Percentiles rank a stretch among this genome's conserved stretches.
phyloP scores from a whole-genome alignment of 1,140 invertebrate genomes.

The Reticulitermes speratus region DNA sequence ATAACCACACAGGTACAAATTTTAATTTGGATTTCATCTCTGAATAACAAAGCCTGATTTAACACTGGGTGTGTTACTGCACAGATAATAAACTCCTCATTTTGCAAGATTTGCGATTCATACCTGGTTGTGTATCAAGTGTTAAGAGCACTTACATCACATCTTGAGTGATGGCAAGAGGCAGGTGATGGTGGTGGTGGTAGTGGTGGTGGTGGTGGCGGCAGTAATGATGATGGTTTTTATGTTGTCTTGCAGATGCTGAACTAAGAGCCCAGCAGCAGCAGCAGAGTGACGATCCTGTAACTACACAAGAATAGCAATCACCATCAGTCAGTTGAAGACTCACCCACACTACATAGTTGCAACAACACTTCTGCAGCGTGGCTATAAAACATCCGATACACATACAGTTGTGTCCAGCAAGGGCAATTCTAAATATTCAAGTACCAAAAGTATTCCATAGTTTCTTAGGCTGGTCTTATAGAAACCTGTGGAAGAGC shows the following conservation, averaged over 20 bases:
- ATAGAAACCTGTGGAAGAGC: not conserved
- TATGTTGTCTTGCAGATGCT: not conserved
- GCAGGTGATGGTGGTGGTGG: too few relatives aligned
- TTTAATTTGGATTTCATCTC: too few relatives aligned
- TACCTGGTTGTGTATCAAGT: not conserved
- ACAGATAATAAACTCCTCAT: too few relatives aligned
- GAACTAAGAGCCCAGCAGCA: not conserved
- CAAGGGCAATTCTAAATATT: conserved; percentile 19
- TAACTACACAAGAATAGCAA: conserved; percentile 9
- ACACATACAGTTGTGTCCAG: not conserved
- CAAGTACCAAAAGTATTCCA: not conserved
- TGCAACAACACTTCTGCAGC: not conserved
- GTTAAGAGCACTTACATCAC: too few relatives aligned
- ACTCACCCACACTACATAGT: not conserved
- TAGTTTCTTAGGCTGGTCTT: conserved; percentile 6
- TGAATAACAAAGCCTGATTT: too few relatives aligned
- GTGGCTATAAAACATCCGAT: not conserved
- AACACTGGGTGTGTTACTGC: too few relatives aligned
- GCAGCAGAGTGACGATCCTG: not conserved
- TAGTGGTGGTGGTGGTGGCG: too few relatives aligned
- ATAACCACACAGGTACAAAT: too few relatives aligned
- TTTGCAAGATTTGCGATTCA: too few relatives aligned
- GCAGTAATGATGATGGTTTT: too few relatives aligned
- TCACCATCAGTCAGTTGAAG: not conserved
- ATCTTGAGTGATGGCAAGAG: too few relatives aligned